These are phyloP conservation scores for Phoenicopterus ruber DNA, from an alignment of 2,113 vertebrate genomes.

Conservation along the genomic window DNA sequence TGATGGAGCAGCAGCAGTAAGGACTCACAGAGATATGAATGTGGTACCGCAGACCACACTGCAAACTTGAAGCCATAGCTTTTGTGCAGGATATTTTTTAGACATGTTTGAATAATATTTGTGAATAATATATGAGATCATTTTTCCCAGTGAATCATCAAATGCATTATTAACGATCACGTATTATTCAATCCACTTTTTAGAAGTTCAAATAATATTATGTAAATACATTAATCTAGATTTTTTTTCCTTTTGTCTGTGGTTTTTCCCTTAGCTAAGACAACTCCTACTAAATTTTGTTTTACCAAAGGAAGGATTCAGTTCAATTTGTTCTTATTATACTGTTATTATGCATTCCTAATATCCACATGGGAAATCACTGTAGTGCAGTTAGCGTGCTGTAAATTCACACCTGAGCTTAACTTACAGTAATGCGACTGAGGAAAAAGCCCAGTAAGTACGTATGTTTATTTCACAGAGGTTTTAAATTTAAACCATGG, in stretches of 20 bases:
- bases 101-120: slow-evolving; percentile 29
- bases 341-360: neutral
- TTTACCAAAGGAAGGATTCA: neutral
- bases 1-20: neutral
- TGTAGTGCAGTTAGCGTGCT: neutral
- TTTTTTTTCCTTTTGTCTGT: neutral
- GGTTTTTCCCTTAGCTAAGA: neutral
- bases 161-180: slow-evolving; percentile 14
- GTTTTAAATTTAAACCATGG: neutral
- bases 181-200: neutral
- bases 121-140: slow-evolving; percentile 33
- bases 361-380: neutral
- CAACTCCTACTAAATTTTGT: neutral
- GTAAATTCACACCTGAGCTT: neutral
- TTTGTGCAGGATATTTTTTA: neutral
- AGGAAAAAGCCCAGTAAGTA: neutral
- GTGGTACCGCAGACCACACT: neutral
- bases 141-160: slow-evolving; percentile 16
- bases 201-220: neutral
- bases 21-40: neutral
- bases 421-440: neutral
- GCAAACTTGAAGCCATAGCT: neutral
- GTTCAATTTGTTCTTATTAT: neutral
- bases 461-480: neutral
- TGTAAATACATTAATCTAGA: neutral